Evolutionary conservation across 2,888 invertebrate genomes (phyloP).

Genomic region (Julus scandinavius): DNA sequence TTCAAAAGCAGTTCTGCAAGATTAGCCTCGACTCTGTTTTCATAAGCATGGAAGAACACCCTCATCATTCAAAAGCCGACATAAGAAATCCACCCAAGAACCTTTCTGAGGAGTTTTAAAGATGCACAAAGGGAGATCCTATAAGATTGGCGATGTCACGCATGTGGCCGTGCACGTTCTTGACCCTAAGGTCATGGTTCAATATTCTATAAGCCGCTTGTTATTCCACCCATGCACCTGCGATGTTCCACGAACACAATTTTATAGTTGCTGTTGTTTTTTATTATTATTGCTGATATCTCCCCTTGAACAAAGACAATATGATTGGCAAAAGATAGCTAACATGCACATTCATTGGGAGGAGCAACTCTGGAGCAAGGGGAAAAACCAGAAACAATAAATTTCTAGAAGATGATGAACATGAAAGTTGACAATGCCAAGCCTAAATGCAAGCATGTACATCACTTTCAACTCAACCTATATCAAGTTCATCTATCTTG

Average conservation of each 20-base stretch:
- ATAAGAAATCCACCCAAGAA: slow-evolving; percentile 27
- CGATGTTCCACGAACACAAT: background rate
- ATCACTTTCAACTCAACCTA: background rate
- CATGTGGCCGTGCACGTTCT: slow-evolving; percentile 33
- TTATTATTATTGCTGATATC: slow-evolving; percentile 15
- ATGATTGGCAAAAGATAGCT: slow-evolving; percentile 20
- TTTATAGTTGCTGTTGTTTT: slow-evolving; percentile 9
- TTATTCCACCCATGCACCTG: slow-evolving; percentile 33
- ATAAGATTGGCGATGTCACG: slow-evolving; percentile 25
- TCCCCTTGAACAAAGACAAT: slow-evolving; percentile 7
- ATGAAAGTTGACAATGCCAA: slow-evolving; percentile 33
- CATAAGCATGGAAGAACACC: slow-evolving; percentile 33
- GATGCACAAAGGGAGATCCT: slow-evolving; percentile 21
- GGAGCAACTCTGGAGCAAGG: background rate
- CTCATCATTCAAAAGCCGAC: slow-evolving; percentile 33
- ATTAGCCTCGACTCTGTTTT: slow-evolving; percentile 25
- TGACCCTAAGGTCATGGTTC: slow-evolving; percentile 33
- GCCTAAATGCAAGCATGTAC: background rate
- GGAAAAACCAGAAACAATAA: slow-evolving; percentile 11
- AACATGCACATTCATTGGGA: slow-evolving; percentile 25
- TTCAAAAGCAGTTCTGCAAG: slow-evolving; percentile 20
- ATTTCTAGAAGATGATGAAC: slow-evolving; percentile 19
- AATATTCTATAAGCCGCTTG: slow-evolving; percentile 33
- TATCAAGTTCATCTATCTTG: slow-evolving; percentile 22
- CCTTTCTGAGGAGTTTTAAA: background rate